Base-by-base conservation (phyloP, 2,888 invertebrate species). In the Nomada ruficornis region DNA sequence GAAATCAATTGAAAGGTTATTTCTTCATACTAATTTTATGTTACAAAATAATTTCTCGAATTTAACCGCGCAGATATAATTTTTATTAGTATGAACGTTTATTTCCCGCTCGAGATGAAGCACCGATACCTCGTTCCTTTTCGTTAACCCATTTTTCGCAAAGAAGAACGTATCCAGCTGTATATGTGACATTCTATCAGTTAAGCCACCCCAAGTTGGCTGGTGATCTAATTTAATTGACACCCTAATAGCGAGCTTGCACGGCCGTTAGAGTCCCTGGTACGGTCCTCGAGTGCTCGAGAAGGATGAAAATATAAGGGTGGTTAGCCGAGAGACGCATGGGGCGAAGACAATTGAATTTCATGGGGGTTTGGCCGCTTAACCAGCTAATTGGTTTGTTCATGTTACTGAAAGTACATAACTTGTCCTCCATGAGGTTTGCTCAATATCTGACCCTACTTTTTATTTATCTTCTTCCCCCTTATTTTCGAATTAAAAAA, bases 271-370 rank as follows among this genome's bases (percentile, higher is more conserved):
- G 85, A 86, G 81, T 87, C 88, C 88, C 79, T 78, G 82, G 81
- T 83, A 70, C 82, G 84, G 80, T 75, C 81, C 86, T 78, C 82
- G 80, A 78, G 80, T 74, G 84, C 84, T 82, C 84, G 80, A 80
- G 89, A 82, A 88, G 89, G 89, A 89, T 89, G 91, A 91, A 92
- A 91, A 90, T 91, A 91, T 92, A 92, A 92, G 93, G 92, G 93
- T 90, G 91, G 91, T 92, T 92, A 87, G 89, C 88, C 86, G 82
- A 83, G 84, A 85, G 86, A 90, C 86, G 92, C 91, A 92, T 92
- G 91, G 92, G 92, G 92, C 89, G 92, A 92, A 91, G 93, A 93
- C 93, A 93, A 93, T 93, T 93, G 93, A 94, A 94, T 94, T 94
- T 93, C 92, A 93, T 91, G 91, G 93, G 92, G 93, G 92, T 91